These are phyloP conservation scores for Tyrannus savana DNA, from an alignment of 2,113 vertebrate genomes.

Conservation along the genomic window DNA sequence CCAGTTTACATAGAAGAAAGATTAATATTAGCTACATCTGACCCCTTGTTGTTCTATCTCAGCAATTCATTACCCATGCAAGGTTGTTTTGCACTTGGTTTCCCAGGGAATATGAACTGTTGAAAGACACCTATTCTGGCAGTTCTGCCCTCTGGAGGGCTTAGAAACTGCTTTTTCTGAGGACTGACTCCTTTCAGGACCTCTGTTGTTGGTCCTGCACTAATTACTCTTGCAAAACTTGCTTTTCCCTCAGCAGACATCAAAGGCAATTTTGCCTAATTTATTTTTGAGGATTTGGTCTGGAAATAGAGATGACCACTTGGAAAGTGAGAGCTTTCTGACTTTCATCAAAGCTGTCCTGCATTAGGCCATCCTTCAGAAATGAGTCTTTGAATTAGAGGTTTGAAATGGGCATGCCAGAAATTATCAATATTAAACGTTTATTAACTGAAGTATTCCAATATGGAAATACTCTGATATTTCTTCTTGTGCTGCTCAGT, in stretches of 20 bases:
- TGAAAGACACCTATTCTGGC: neutral
- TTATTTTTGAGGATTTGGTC: neutral
- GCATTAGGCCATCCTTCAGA: neutral
- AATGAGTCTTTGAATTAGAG: neutral
- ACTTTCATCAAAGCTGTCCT: neutral
- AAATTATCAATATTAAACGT: constrained; percentile 11
- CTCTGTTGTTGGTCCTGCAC: neutral
- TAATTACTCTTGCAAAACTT: neutral
- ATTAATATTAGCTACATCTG: neutral
- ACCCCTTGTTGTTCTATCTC: neutral
- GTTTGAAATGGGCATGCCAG: neutral
- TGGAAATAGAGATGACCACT: neutral
- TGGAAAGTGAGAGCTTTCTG: neutral
- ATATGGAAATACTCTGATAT: neutral
- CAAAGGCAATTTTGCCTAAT: neutral
- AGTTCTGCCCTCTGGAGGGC: neutral
- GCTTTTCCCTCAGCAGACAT: neutral
- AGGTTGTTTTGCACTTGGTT: neutral
- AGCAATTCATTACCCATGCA: neutral
- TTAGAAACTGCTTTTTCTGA: neutral
- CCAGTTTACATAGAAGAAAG: neutral
- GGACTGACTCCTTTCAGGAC: neutral
- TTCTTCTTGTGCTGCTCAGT: neutral
- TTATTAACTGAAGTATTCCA: neutral
- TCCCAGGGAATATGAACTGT: neutral